Evolutionary conservation across 1,140 invertebrate genomes (phyloP).

Genomic region (Heliothis subflexa): DNA sequence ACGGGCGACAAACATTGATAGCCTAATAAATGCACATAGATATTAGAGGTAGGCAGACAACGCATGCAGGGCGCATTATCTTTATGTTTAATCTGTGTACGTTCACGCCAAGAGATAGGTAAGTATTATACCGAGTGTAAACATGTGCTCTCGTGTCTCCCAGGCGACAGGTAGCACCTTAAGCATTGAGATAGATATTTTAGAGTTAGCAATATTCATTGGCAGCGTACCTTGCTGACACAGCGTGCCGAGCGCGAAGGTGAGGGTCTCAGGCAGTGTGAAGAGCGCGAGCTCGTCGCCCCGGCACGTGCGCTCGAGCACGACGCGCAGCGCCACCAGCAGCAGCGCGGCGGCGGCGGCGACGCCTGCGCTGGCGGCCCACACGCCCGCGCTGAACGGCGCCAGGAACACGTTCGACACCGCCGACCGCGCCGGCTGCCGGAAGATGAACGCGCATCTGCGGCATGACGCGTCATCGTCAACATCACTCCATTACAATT

Average conservation of each 20-base stretch:
- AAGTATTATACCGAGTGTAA: too few species aligned
- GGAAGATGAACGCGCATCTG: constrained; percentile 87
- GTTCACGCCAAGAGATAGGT: too few species aligned
- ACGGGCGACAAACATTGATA: too few species aligned
- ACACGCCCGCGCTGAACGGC: constrained; percentile 88
- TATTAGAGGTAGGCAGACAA: too few species aligned
- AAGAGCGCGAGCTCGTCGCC: constrained; percentile 56
- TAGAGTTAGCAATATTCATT: too few species aligned
- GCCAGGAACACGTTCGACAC: constrained; percentile 89
- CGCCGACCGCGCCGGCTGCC: constrained; percentile 88
- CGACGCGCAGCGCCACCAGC: constrained; percentile 59
- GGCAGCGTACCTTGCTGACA: constrained; percentile 87
- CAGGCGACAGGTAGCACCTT: too few species aligned
- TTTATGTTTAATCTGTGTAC: too few species aligned
- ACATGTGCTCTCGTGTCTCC: too few species aligned
- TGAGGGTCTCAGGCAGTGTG: constrained; percentile 77
- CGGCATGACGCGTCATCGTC: neutral
- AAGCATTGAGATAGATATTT: too few species aligned
- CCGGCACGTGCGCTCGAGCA: constrained; percentile 56
- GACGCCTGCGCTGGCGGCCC: constrained; percentile 81
- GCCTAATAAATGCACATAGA: too few species aligned
- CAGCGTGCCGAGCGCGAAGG: constrained; percentile 86
- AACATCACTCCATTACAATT: too few species aligned
- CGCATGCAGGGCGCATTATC: too few species aligned
- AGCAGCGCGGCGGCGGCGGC: constrained; percentile 66